These are phyloP conservation scores for Flexamia atlantica DNA, from an alignment of 2,888 invertebrate species.

Conservation along the genomic window DNA sequence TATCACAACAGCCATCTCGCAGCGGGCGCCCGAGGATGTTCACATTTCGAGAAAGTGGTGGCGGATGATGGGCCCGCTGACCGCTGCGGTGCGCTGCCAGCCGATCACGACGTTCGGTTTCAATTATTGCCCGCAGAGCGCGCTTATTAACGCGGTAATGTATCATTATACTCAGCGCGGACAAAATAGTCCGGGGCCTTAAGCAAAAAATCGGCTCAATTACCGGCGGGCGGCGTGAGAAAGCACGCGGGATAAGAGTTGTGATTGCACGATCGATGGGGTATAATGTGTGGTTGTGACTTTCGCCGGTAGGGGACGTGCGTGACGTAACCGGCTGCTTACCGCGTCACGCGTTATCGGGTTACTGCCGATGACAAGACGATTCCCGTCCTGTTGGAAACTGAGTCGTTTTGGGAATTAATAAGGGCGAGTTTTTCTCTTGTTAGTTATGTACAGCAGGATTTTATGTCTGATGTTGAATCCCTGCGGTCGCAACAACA, in stretches of 20 bases:
- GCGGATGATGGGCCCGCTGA: background rate
- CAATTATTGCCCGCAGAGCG: slow-evolving; percentile 50
- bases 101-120: slow-evolving; percentile 57
- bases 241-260: slow-evolving; percentile 41
- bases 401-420: too few species aligned
- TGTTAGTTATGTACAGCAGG: too few species aligned
- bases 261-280: slow-evolving; percentile 51
- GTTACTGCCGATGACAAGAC: too few species aligned
- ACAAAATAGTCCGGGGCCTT: slow-evolving; percentile 57
- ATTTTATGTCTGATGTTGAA: too few species aligned
- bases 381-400: too few species aligned
- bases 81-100: background rate
- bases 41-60: slow-evolving; percentile 31
- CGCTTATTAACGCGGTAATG: slow-evolving; percentile 62
- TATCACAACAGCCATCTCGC: background rate
- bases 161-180: slow-evolving; percentile 60
- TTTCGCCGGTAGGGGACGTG: slow-evolving; percentile 48
- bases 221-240: slow-evolving; percentile 48
- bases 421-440: too few species aligned
- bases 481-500: too few species aligned
- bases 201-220: slow-evolving; percentile 58
- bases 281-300: slow-evolving; percentile 51
- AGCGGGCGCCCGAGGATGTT: slow-evolving; percentile 12
- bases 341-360: background rate
- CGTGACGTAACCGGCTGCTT: background rate